A percentile compares a stretch with the other conserved stretches of the same genome.
phyloP scores from a whole-genome alignment of 2,797 vertebrate genomes.

The Propithecus perrieri region DNA sequence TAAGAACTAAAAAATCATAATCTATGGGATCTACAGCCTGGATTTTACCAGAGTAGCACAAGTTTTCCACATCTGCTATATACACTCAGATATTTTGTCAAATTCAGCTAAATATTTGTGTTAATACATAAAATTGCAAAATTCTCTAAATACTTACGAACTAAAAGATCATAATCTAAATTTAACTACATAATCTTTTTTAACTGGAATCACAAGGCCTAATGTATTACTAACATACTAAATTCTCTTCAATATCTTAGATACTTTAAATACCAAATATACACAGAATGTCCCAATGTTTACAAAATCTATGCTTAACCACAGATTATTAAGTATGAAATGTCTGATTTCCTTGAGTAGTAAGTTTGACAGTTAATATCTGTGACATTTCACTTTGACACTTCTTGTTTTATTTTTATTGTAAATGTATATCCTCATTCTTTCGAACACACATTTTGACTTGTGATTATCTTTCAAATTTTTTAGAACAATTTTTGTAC shows the following conservation, averaged over 20 bases:
- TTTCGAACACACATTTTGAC: too few relatives aligned
- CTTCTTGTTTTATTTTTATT: too few relatives aligned
- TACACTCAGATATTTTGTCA: neutral
- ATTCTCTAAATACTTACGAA: neutral
- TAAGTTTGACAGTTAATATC: too few relatives aligned
- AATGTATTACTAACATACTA: neutral
- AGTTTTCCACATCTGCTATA: neutral
- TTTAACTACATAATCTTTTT: neutral
- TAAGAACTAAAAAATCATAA: too few relatives aligned
- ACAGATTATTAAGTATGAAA: neutral
- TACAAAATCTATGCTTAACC: neutral
- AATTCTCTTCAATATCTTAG: neutral
- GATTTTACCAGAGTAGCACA: neutral
- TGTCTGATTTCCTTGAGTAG: too few relatives aligned
- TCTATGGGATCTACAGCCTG: neutral
- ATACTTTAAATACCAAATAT: neutral
- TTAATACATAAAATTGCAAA: slow-evolving; percentile 2
- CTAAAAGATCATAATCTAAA: neutral
- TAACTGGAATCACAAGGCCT: neutral
- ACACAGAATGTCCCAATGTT: neutral
- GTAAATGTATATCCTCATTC: too few relatives aligned
- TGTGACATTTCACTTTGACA: too few relatives aligned
- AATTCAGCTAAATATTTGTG: neutral
- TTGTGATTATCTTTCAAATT: too few relatives aligned
- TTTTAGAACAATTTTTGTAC: too few relatives aligned